Base-by-base conservation (phyloP, 1,140 invertebrate species). In the Temnothorax nylanderi region DNA sequence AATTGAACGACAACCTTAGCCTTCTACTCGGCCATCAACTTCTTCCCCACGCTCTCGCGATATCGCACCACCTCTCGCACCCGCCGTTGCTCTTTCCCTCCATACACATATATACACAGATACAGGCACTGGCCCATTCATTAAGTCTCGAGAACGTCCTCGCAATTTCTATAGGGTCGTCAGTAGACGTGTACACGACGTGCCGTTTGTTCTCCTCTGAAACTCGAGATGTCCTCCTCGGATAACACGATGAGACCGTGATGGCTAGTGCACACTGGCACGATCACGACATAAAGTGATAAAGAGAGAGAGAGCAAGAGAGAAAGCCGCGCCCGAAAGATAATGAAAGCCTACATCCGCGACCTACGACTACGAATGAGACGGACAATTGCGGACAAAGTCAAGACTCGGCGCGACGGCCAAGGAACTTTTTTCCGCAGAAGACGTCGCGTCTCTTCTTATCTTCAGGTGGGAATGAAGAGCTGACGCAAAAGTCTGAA, bases 211-310 rank as follows among this genome's bases (percentile, higher is more conserved):
- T 94, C 89, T 91, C 67, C 90, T 72, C 86, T 89, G 91, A 94
- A 93, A 93, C 91, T 91, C 88, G 90, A 93, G 93, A 93, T 93
- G 92, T 90, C 90, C 91, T 91, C 86, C 89, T 92, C 86, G 88
- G 88, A 92, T 93, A 94, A 93, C 92, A 89, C 72, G 80, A 47
- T 82, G 67, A 82, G 54, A 80, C 89, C 82, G 80, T 69, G 69
- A 44, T 65, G 80, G 80, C 69, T 75, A 84, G 69, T 37, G 47
- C 51, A 84, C 26, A 72, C 62, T 67, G 2, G 54, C 26, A 18
- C 26, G 54, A 81, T 81, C 64, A 54, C 47, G 37, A 44, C 78
- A 72, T 34, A 58, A 77, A 54, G 75, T 72, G 85, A 88, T 88
- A 86, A 69, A 67, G 64, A 67, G 64, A 60, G 58, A 60, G 26